phyloP scores from a whole-genome alignment of 2,113 vertebrate species.

The Melanerpes aurifrons region DNA sequence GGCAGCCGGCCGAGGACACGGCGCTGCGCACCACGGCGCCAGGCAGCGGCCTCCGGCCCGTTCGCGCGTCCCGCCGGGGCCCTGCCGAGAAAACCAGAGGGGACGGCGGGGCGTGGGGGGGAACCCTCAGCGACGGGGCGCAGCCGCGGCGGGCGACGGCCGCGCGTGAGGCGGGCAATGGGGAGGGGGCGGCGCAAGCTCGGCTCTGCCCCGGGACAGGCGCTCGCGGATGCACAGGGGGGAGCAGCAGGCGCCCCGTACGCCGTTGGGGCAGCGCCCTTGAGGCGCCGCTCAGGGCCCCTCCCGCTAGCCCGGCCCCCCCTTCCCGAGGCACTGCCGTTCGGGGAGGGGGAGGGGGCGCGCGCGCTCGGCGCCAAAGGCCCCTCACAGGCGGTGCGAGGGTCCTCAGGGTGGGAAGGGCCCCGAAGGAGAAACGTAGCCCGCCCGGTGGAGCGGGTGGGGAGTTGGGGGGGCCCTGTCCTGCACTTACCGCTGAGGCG shows the following conservation, averaged over 20 bases:
- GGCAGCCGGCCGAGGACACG: neutral
- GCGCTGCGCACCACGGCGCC: neutral
- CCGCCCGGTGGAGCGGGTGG: neutral
- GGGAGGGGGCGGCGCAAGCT: neutral
- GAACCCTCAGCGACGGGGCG: neutral
- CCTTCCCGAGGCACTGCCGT: neutral
- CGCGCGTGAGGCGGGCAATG: neutral
- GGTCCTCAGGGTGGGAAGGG: neutral
- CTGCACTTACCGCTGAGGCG: slow-evolving; percentile 59
- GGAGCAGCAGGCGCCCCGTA: neutral
- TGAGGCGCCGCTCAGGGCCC: neutral
- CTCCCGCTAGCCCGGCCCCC: neutral
- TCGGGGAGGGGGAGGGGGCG: neutral
- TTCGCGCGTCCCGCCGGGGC: neutral
- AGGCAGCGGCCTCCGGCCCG: neutral
- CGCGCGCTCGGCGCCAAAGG: neutral
- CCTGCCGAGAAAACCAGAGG: neutral
- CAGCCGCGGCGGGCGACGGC: neutral
- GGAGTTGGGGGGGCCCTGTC: neutral
- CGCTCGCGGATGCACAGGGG: neutral
- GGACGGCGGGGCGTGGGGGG: neutral
- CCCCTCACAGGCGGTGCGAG: neutral
- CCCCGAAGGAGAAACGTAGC: neutral
- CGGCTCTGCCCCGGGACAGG: neutral
- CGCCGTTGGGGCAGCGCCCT: neutral